These are phyloP conservation scores for Etheostoma cragini DNA, from an alignment of 2,113 vertebrate species.

Conservation along the genomic window DNA sequence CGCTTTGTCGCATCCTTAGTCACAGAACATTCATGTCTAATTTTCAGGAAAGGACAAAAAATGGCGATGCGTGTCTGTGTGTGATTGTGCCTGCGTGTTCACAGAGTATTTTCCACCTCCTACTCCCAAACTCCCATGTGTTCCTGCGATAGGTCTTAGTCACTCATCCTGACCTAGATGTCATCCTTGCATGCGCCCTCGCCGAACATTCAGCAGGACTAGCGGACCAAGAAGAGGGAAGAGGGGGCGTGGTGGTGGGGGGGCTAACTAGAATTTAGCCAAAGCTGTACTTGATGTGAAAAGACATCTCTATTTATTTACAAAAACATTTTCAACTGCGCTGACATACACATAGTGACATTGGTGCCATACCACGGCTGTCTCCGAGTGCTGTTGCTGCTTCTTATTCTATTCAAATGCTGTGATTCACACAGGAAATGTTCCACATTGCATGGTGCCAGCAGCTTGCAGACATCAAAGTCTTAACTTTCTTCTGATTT, in stretches of 20 bases:
- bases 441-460: conserved; percentile 31
- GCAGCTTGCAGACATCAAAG: conserved; percentile 42
- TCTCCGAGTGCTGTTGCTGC: conserved; percentile 33
- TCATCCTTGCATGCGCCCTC: conserved; percentile 45
- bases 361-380: conserved; percentile 34
- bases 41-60: conserved; percentile 20
- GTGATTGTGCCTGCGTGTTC: conserved; percentile 6
- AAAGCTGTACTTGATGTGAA: conserved; percentile 65
- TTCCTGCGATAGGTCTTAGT: conserved; percentile 69
- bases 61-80: neutral
- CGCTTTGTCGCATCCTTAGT: conserved; percentile 25
- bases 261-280: conserved; percentile 33
- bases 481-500: conserved; percentile 39
- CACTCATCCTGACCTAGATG: conserved; percentile 73
- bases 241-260: neutral
- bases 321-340: conserved; percentile 58
- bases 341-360: conserved; percentile 73
- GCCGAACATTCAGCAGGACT: conserved; percentile 52
- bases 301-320: conserved; percentile 73
- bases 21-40: conserved; percentile 29
- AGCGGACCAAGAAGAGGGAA: conserved; percentile 55
- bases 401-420: conserved; percentile 45
- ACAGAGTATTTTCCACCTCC: conserved; percentile 58
- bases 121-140: conserved; percentile 39
- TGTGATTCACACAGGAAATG: conserved; percentile 46